These are phyloP conservation scores for Volucella inflata DNA, from an alignment of 2,888 invertebrate species.

Conservation along the genomic window DNA sequence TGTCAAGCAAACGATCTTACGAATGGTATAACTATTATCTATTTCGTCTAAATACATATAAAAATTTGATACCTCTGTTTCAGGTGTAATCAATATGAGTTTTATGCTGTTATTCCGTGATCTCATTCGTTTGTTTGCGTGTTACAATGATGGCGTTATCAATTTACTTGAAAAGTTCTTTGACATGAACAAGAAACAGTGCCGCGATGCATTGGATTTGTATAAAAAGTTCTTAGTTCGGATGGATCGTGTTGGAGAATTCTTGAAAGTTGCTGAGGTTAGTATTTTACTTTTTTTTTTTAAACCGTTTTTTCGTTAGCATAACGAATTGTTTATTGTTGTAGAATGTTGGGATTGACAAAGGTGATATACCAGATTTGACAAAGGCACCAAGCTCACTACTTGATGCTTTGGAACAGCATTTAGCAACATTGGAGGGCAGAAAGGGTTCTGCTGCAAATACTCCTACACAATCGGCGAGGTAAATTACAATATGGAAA, in stretches of 20 bases:
- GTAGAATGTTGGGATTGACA: constrained; percentile 97
- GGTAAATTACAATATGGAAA: constrained; percentile 84
- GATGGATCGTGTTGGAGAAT: constrained; percentile 99
- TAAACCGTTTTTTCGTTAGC: not conserved
- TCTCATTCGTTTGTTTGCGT: constrained; percentile 99
- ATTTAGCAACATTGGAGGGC: constrained; percentile 96
- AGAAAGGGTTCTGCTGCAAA: constrained; percentile 94
- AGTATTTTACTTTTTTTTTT: constrained; percentile 36
- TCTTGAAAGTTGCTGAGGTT: constrained; percentile 93
- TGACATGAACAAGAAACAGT: constrained; percentile 99
- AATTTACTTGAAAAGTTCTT: constrained; percentile 99
- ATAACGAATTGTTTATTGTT: constrained; percentile 83
- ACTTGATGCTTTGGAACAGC: constrained; percentile 97
- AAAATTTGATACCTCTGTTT: constrained; percentile 2
- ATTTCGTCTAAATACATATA: not conserved
- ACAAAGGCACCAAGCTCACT: constrained; percentile 99
- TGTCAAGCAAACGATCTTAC: constrained; percentile 98
- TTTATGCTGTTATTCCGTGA: constrained; percentile 99
- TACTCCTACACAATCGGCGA: constrained; percentile 93
- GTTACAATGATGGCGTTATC: constrained; percentile 99
- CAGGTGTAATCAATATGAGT: constrained; percentile 97
- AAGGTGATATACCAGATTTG: constrained; percentile 98
- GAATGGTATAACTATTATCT: constrained; percentile 86
- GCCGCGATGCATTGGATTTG: constrained; percentile 97
- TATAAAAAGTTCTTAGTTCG: constrained; percentile 99